phyloP scores from a whole-genome alignment of 2,797 vertebrate species.

The Alca torda region DNA sequence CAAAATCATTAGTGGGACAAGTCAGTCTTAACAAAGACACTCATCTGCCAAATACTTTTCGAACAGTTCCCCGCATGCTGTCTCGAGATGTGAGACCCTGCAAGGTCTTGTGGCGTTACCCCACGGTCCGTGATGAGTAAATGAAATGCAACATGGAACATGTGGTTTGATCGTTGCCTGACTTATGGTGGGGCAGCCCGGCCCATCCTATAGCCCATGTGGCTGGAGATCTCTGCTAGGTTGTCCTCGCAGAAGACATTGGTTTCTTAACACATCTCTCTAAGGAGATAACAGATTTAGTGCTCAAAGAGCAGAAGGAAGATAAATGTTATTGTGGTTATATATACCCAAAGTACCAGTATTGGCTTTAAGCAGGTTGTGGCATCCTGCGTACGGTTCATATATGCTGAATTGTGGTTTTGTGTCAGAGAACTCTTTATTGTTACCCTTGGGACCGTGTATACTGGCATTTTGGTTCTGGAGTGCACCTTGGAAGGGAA shows the following conservation, averaged over 20 bases:
- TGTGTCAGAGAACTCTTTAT: not conserved
- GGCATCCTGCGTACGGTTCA: not conserved
- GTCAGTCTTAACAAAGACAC: not conserved
- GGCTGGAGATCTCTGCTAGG: not conserved
- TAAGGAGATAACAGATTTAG: not conserved
- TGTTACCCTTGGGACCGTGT: not conserved
- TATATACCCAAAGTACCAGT: not conserved
- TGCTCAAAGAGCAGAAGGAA: not conserved
- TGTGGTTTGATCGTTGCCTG: not conserved
- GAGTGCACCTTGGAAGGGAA: not conserved
- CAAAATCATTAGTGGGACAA: not conserved
- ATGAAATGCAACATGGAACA: not conserved
- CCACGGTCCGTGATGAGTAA: accelerated
- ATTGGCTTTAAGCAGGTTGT: not conserved
- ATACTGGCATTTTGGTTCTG: not conserved
- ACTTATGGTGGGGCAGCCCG: not conserved
- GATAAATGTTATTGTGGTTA: accelerated
- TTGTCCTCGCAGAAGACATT: not conserved
- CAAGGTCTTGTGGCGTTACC: not conserved
- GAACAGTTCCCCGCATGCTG: not conserved
- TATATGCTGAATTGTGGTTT: accelerated
- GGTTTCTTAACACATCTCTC: not conserved
- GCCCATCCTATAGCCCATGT: not conserved
- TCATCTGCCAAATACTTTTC: not conserved
- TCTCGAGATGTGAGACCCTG: not conserved